Evolutionary conservation across 2,888 invertebrate species (phyloP).

Genomic region (Bellardia bayeri): DNA sequence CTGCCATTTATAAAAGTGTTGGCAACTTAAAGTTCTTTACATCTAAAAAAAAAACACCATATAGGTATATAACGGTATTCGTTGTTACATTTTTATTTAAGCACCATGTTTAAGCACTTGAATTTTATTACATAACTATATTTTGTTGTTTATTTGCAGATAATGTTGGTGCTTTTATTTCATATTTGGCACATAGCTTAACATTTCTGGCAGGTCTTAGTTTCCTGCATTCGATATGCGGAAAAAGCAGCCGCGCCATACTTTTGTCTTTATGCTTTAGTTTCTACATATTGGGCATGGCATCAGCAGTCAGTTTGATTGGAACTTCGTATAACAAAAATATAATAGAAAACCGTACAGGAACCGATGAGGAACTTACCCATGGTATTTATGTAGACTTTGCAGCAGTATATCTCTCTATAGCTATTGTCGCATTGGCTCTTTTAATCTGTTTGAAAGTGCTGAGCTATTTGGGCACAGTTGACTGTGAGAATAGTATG

Average conservation of each 20-base stretch:
- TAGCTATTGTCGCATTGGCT: constrained; percentile 76
- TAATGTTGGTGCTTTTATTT: constrained; percentile 80
- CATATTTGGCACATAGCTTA: constrained; percentile 81
- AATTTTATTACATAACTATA: neutral
- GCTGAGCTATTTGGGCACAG: constrained; percentile 78
- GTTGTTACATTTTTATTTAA: too few species aligned
- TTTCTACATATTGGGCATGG: constrained; percentile 80
- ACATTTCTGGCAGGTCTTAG: constrained; percentile 80
- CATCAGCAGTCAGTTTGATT: constrained; percentile 80
- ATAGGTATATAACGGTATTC: too few species aligned
- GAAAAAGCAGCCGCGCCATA: constrained; percentile 78
- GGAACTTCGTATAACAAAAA: constrained; percentile 77
- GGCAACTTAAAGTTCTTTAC: too few species aligned
- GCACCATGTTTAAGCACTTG: too few species aligned
- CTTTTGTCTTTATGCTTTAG: constrained; percentile 79
- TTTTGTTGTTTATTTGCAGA: constrained; percentile 75
- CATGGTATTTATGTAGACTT: constrained; percentile 80
- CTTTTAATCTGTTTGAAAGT: constrained; percentile 79
- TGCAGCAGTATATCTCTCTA: constrained; percentile 79
- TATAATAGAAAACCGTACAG: constrained; percentile 66
- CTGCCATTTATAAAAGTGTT: too few species aligned
- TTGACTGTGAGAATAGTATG: constrained; percentile 80
- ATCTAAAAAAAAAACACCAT: too few species aligned
- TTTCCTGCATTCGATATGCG: constrained; percentile 80
- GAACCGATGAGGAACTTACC: constrained; percentile 74